Conservation (phyloP, 2,888 invertebrate genomes). For the Perizoma flavofasciatum region DNA sequence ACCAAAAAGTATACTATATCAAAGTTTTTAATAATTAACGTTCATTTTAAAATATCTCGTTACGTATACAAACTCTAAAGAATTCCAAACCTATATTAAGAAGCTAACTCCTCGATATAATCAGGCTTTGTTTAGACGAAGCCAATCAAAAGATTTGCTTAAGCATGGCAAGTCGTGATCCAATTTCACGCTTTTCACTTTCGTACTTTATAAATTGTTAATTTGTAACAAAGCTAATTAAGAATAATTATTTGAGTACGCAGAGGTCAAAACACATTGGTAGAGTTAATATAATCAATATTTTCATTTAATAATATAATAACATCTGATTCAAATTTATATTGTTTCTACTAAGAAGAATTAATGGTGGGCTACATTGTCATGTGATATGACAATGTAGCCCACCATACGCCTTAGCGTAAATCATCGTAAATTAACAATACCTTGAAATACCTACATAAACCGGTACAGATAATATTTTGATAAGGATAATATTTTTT, state of each 20-base stretch:
- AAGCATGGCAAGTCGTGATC: slow-evolving; percentile 54
- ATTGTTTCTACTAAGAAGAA: too few species aligned
- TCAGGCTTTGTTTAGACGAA: slow-evolving; percentile 44
- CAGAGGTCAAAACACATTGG: neutral
- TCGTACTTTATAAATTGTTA: slow-evolving; percentile 61
- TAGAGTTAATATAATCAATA: neutral
- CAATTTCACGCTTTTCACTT: slow-evolving; percentile 59
- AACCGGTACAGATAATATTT: too few species aligned
- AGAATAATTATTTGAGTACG: slow-evolving; percentile 18
- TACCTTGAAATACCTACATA: too few species aligned
- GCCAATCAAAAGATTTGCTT: slow-evolving; percentile 55
- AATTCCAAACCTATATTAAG: slow-evolving; percentile 32
- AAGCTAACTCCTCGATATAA: slow-evolving; percentile 14
- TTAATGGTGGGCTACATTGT: too few species aligned
- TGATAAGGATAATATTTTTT: too few species aligned
- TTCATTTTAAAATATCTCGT: slow-evolving; percentile 7
- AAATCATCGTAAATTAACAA: too few species aligned
- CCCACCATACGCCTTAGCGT: too few species aligned
- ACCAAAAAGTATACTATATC: too few species aligned
- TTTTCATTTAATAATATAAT: too few species aligned
- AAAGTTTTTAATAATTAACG: too few species aligned
- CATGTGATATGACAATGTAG: too few species aligned
- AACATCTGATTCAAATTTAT: too few species aligned
- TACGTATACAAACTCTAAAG: slow-evolving; percentile 17
- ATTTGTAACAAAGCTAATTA: slow-evolving; percentile 47